phyloP scores from a whole-genome alignment of 2,888 invertebrate genomes.

The Ditula angustiorana region DNA sequence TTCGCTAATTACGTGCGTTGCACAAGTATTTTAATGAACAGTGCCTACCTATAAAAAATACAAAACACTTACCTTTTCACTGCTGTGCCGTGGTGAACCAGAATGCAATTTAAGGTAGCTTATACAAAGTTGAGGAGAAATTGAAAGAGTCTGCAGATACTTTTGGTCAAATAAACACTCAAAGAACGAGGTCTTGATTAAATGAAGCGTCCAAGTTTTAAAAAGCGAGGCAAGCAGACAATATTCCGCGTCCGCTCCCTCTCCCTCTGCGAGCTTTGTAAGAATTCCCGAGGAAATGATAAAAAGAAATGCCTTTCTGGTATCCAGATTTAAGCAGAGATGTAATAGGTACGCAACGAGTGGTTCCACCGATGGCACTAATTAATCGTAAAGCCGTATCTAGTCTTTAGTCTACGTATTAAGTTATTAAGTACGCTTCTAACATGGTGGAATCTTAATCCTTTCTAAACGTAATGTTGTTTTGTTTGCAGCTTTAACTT shows the following conservation, averaged over 20 bases:
- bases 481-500: background rate
- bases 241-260: conserved; percentile 56
- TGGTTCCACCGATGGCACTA: background rate
- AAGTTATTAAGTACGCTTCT: background rate
- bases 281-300: conserved; percentile 56
- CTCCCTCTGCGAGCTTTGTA: conserved; percentile 56
- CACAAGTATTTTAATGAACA: background rate
- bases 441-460: background rate
- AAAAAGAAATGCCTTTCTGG: conserved; percentile 60
- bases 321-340: conserved; percentile 61
- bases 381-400: background rate
- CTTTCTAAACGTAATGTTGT: background rate
- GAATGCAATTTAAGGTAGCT: conserved; percentile 27
- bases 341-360: conserved; percentile 42
- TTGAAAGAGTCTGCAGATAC: conserved; percentile 56
- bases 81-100: background rate
- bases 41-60: background rate
- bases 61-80: background rate
- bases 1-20: too few relatives aligned
- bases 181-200: conserved; percentile 66
- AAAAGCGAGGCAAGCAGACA: conserved; percentile 59
- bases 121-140: conserved; percentile 47
- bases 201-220: conserved; percentile 66
- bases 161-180: conserved; percentile 65
- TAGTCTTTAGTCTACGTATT: background rate